Evolutionary conservation across 2,797 vertebrate species (phyloP), one percentile per base, ranked within the genome.

Genomic region (Labeo calbasu): DNA sequence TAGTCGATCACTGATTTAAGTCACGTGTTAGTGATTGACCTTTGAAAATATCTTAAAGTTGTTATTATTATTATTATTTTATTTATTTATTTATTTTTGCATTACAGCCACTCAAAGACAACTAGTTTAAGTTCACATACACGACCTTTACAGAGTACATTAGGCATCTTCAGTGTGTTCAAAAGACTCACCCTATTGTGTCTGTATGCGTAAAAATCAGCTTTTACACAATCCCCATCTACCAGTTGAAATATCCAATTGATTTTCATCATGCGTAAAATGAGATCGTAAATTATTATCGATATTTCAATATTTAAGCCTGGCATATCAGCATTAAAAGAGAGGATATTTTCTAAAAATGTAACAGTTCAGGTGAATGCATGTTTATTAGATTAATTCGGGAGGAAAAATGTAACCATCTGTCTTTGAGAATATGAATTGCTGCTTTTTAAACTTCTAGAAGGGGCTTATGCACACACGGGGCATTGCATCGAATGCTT

Each of bases 401-500:
- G 23, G 59, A 28, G 32, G 14, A 81, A 78, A 81, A 69, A 77
- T n/a, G 46, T 71, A 17, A 84, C 19, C 70, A 63, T 83, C 80
- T 80, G 80, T 83, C 81, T 83, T 65, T 43, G 76, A 61, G 82
- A 91, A 88, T 85, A 86, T 86, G 32, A 78, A 80, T 89, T 86
- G 73, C 76, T 85, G 82, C 57, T 84, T 90, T 86, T 65, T 40
- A 68, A 50, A 84, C 73, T 15, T 63, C 73, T 85, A 77, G 81
- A 89, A 89, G 84, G 88, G 88, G 86, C 72, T 86, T 88, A 87
- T 86, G 66, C 76, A 90, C 87, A 92, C 85, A 87, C 68, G 89
- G 88, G 89, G 88, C 89, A 88, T 91, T 91, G 89, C 92, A 90
- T 86, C 86, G 90, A 92, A 87, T 89, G 91, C 86, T 90, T 88